These are phyloP conservation scores for Meriones unguiculatus DNA, from an alignment of 2,113 vertebrate species.

Conservation along the genomic window DNA sequence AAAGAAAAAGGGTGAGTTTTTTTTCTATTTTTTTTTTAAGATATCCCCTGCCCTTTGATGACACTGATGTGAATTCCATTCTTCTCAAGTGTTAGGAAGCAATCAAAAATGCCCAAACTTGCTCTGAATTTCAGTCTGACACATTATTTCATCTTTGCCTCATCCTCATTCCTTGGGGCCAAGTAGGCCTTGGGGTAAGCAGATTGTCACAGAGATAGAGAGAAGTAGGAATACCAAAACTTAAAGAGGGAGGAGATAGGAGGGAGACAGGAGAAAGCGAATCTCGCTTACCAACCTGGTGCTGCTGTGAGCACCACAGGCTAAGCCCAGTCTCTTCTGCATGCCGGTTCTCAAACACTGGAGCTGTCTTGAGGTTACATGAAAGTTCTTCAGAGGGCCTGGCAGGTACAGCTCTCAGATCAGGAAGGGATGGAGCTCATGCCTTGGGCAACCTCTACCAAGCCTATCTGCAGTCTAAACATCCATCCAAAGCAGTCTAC, in stretches of 20 bases:
- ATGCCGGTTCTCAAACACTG: not conserved
- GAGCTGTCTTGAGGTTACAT: not conserved
- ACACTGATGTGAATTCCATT: not conserved
- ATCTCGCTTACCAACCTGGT: not conserved
- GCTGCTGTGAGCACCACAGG: not conserved
- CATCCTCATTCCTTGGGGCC: not conserved
- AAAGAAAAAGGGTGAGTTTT: not conserved
- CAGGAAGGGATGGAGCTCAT: not conserved
- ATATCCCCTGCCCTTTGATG: not conserved
- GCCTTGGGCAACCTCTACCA: not conserved
- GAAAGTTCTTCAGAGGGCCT: not conserved
- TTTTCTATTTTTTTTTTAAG: not conserved
- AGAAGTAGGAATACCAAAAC: rapidly evolving
- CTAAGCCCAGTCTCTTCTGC: not conserved
- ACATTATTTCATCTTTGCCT: not conserved
- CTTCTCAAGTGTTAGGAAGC: not conserved
- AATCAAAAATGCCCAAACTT: not conserved
- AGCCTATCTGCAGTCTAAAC: not conserved
- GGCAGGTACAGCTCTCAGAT: not conserved
- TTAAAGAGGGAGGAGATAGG: not conserved
- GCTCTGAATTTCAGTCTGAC: not conserved
- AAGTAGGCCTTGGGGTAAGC: not conserved
- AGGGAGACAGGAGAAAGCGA: not conserved
- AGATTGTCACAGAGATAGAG: not conserved
- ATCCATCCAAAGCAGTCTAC: too few species aligned